Base-by-base conservation (phyloP, 2,888 invertebrate genomes). In the Drosophila ustulata region DNA sequence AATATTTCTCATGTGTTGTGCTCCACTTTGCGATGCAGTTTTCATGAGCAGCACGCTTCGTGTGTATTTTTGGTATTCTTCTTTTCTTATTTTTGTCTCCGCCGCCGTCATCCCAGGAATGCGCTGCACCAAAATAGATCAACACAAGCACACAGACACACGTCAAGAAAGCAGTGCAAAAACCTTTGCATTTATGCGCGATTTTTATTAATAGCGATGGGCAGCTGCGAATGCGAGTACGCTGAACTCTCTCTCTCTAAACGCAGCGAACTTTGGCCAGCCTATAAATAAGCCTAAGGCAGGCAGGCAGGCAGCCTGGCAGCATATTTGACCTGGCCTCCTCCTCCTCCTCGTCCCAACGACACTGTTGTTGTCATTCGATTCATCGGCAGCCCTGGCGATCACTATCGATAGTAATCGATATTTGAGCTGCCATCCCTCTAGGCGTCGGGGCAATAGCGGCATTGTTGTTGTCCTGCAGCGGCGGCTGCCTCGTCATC, bases 101-200 rank as follows among this genome's bases (percentile, higher is more conserved):
- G 34, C 47, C 28, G 57, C 47, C 46, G 85, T 88, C 71, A 89
- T 87, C 67, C 77, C 53, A 84, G 77, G 89, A 89, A 87, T 89
- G 87, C 75, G 71, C 59, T 62, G 77, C 71, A 79, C 73, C 59
- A 79, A 85, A 87, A 89, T 89, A 88, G 73, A 71, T 59, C 34
- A 18, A 65, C 37, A 37, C 11, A 37, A 4, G n/a, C 11, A 37
- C 4, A 37, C n/a, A 37, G 11, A 34, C 9, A 11, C 34, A 73
- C 51, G 76, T 11, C 3, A 30, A n/a, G 45, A 28, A 41, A 71
- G 78, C 87, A 87, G 89, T 89, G 87, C 89, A 89, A 87, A 89
- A 88, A 88, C 87, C 89, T 88, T 78, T 77, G 39, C 39, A 41
- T 41, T 41, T 41, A 41, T 41, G 39, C 39, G 39, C 39, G 39